Percentiles rank a stretch among this genome's conserved stretches.
These are phyloP conservation scores for Lanius collurio DNA, from an alignment of 2,113 vertebrate genomes.

Conservation along the genomic window DNA sequence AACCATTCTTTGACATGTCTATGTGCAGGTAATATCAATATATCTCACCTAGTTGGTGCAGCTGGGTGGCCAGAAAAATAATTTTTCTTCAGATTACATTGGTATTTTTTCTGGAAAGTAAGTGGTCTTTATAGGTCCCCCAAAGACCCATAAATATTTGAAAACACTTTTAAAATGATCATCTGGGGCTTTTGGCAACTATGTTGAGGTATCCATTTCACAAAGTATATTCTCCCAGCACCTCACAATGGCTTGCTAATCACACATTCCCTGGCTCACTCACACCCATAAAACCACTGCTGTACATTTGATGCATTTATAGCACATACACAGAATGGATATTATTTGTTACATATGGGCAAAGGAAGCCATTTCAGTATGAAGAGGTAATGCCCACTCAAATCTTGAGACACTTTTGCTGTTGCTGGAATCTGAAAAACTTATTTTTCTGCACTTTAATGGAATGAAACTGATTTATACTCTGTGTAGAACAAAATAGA, in stretches of 20 bases:
- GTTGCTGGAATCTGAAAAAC: neutral
- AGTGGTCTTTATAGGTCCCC: neutral
- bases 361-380: neutral
- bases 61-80: constrained; percentile 24
- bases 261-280: neutral
- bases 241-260: neutral
- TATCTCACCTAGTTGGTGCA: neutral
- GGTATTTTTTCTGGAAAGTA: constrained; percentile 28
- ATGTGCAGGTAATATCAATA: neutral
- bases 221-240: neutral
- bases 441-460: neutral
- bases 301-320: constrained; percentile 12
- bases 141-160: constrained; percentile 40
- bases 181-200: constrained; percentile 27
- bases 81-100: constrained; percentile 23
- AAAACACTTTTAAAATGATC: constrained; percentile 34
- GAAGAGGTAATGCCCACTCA: neutral
- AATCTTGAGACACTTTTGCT: neutral
- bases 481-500: neutral
- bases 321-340: neutral
- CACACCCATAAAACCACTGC: neutral
- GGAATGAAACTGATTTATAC: neutral
- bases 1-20: neutral
- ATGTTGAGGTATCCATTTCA: constrained; percentile 18
- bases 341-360: neutral